A percentile compares a stretch with the other conserved stretches of the same genome.
Evolutionary conservation across 64 coral and sea anemone genomes (phyloP).

Genomic region (Cladopsammia gracilis): DNA sequence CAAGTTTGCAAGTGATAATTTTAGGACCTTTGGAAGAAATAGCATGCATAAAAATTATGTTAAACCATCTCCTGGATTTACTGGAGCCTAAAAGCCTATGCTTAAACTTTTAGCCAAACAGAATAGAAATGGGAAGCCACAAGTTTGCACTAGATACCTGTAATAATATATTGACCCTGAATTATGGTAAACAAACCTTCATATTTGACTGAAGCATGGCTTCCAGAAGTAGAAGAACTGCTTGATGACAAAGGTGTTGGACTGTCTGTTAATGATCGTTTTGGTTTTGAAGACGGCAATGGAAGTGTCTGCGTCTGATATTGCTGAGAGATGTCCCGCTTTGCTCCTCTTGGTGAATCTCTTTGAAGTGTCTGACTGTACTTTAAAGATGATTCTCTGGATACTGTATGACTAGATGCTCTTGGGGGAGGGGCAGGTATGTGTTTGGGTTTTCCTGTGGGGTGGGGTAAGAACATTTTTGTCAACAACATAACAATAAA

Average conservation of each 20-base stretch:
- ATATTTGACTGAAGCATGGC: conserved; percentile 77
- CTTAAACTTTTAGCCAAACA: no score
- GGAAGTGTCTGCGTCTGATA: conserved; percentile 89
- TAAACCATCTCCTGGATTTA: no score
- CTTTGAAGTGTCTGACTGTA: conserved; percentile 92
- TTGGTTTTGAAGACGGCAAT: conserved; percentile 51
- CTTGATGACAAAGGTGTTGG: conserved; percentile 68
- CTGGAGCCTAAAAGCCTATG: no score
- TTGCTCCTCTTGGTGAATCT: conserved; percentile 55
- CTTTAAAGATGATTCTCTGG: conserved; percentile 83
- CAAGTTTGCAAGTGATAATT: no score
- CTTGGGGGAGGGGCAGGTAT: conserved; percentile 85
- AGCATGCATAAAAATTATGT: no score
- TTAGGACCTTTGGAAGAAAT: no score
- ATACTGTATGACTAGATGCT: conserved; percentile 80
- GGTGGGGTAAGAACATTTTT: neutral
- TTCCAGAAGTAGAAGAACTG: conserved; percentile 69
- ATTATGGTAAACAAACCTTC: conserved; percentile 49
- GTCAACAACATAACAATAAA: neutral
- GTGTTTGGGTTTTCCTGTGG: conserved; percentile 70
- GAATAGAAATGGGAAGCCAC: no score
- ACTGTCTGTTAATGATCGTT: conserved; percentile 43
- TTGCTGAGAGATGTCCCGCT: conserved; percentile 72
- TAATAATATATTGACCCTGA: no score
- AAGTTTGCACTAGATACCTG: no score